These are phyloP conservation scores for Coremacera marginata DNA, from an alignment of 2,888 invertebrate genomes.

Conservation along the genomic window DNA sequence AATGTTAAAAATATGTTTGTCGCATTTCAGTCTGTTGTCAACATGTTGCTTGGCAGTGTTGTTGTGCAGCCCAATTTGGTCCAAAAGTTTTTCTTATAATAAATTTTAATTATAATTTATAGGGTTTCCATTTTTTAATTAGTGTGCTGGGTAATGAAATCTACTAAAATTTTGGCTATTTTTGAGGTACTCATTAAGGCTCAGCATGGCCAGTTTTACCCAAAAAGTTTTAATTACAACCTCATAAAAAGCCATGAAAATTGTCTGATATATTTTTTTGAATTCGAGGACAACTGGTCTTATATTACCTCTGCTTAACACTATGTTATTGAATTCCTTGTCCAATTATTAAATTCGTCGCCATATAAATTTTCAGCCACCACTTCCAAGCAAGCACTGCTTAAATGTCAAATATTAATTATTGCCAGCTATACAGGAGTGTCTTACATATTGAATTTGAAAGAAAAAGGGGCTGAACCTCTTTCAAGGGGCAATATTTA, in stretches of 20 bases:
- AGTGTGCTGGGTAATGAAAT: background rate
- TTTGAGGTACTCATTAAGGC: too few species aligned
- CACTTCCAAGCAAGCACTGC: background rate
- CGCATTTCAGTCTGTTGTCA: conserved; percentile 5
- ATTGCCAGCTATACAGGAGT: background rate
- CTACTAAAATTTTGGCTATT: background rate
- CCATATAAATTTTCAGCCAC: too few species aligned
- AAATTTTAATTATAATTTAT: conserved; percentile 43
- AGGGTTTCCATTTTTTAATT: conserved; percentile 34
- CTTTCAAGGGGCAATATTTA: too few species aligned
- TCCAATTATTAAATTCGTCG: too few species aligned
- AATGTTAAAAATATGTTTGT: background rate
- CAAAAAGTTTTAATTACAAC: too few species aligned
- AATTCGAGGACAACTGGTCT: too few species aligned
- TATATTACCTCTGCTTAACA: too few species aligned
- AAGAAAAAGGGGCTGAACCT: background rate
- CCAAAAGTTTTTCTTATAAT: conserved; percentile 10
- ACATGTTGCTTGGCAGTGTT: background rate
- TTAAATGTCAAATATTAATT: conserved; percentile 25
- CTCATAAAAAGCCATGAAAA: too few species aligned
- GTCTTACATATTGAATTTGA: background rate
- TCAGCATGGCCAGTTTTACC: too few species aligned
- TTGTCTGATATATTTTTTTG: too few species aligned
- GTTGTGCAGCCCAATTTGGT: background rate
- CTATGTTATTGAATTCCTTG: too few species aligned